These are phyloP conservation scores for Pogonomyrmex barbatus DNA, from an alignment of 1,140 invertebrate species.

Conservation along the genomic window DNA sequence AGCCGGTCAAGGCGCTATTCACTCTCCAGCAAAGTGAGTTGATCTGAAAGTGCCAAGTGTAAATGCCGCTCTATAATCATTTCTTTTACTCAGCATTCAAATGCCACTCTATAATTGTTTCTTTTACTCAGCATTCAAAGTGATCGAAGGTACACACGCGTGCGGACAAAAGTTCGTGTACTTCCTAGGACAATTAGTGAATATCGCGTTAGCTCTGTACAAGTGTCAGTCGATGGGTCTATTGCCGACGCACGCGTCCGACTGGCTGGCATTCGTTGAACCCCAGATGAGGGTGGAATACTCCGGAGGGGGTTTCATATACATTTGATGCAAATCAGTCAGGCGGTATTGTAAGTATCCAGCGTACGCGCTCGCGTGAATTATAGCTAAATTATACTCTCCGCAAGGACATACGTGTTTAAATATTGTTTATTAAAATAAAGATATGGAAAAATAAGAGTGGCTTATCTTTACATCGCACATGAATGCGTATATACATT, in stretches of 20 bases:
- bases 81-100: slow-evolving; percentile 91
- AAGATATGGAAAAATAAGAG: slow-evolving; percentile 66
- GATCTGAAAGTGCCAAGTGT: neutral
- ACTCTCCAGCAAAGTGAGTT: slow-evolving; percentile 92
- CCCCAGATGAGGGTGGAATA: slow-evolving; percentile 95
- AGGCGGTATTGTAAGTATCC: slow-evolving; percentile 56
- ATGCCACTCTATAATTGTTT: slow-evolving; percentile 57
- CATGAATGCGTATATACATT: slow-evolving; percentile 49
- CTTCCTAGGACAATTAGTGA: slow-evolving; percentile 97
- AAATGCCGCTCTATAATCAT: neutral
- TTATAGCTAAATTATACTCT: slow-evolving; percentile 70
- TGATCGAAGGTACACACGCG: slow-evolving; percentile 97
- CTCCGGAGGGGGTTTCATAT: slow-evolving; percentile 93
- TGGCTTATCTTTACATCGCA: slow-evolving; percentile 65
- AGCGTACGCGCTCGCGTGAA: slow-evolving; percentile 34
- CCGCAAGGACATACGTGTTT: slow-evolving; percentile 46
- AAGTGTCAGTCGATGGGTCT: slow-evolving; percentile 99
- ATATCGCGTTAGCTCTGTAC: slow-evolving; percentile 97
- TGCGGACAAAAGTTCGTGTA: slow-evolving; percentile 97
- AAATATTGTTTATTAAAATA: slow-evolving; percentile 79
- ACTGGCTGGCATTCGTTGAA: slow-evolving; percentile 99
- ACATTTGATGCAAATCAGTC: slow-evolving; percentile 85
- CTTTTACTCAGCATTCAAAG: slow-evolving; percentile 92
- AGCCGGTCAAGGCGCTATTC: slow-evolving; percentile 98
- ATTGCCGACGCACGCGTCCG: slow-evolving; percentile 98